Conservation (phyloP, 2,113 vertebrate species). For the Alaudala cheleensis region DNA sequence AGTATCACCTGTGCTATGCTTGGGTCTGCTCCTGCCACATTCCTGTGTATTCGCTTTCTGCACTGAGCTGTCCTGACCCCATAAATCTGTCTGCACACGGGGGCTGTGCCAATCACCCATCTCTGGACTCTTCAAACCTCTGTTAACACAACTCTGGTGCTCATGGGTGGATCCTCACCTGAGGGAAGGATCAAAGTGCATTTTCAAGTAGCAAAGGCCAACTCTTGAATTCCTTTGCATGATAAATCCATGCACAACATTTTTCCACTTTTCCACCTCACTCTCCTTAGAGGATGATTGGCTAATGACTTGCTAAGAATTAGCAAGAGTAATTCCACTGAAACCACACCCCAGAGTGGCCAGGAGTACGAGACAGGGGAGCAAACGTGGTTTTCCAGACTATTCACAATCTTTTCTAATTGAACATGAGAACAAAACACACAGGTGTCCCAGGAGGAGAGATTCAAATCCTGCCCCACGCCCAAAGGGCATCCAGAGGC, state of each 20-base stretch:
- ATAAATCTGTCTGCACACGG: not conserved
- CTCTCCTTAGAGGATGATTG: fast-evolving
- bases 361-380: not conserved
- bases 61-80: not conserved
- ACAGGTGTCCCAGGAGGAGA: not conserved
- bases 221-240: not conserved
- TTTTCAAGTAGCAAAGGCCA: not conserved
- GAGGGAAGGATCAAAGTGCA: not conserved
- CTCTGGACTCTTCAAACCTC: not conserved
- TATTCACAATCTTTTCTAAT: not conserved
- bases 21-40: not conserved
- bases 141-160: not conserved
- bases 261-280: not conserved
- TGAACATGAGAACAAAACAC: not conserved
- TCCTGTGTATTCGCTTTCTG: not conserved
- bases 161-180: not conserved
- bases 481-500: not conserved
- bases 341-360: not conserved
- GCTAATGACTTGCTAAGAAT: not conserved
- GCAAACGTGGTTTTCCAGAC: not conserved
- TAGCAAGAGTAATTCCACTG: not conserved
- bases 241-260: fast-evolving
- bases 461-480: not conserved
- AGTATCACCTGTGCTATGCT: not conserved
- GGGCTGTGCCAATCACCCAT: not conserved